phyloP scores from a whole-genome alignment of 2,888 invertebrate genomes.

The Lithophane ornitopus region DNA sequence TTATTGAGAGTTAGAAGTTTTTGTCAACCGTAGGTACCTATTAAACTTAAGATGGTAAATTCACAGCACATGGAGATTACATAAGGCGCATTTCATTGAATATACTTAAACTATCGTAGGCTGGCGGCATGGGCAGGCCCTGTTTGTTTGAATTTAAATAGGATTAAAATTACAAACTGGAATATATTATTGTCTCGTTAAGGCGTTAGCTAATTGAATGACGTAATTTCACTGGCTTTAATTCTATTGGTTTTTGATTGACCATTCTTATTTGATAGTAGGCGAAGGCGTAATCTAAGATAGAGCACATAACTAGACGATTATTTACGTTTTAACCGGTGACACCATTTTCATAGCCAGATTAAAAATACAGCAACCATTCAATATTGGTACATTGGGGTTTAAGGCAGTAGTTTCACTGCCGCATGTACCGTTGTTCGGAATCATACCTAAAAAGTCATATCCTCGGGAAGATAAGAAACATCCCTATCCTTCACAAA shows the following conservation, averaged over 20 bases:
- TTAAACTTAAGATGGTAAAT: constrained; percentile 59
- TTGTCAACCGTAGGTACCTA: constrained; percentile 40
- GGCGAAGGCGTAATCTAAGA: constrained; percentile 24
- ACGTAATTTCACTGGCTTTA: constrained; percentile 26
- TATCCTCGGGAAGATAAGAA: too few relatives aligned
- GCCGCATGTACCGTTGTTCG: too few relatives aligned
- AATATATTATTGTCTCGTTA: constrained; percentile 57
- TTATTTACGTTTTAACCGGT: neutral
- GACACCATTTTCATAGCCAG: neutral
- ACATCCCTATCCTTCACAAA: neutral
- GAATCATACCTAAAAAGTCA: too few relatives aligned
- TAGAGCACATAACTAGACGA: neutral
- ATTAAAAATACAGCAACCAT: too few relatives aligned
- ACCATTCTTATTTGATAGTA: constrained; percentile 22
- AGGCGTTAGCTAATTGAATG: constrained; percentile 50
- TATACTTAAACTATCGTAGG: constrained; percentile 60
- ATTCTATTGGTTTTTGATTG: constrained; percentile 27
- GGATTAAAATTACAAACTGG: constrained; percentile 53
- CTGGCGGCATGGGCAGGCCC: constrained; percentile 27
- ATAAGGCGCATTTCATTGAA: constrained; percentile 55
- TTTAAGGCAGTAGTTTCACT: too few relatives aligned
- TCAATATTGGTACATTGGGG: too few relatives aligned
- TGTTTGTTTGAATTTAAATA: constrained; percentile 63
- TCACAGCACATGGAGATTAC: constrained; percentile 39
- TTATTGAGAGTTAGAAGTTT: neutral